Evolutionary conservation across 2,888 invertebrate species (phyloP), one percentile per base, ranked within the genome.

Genomic region (Thecocarcelia acutangulata): DNA sequence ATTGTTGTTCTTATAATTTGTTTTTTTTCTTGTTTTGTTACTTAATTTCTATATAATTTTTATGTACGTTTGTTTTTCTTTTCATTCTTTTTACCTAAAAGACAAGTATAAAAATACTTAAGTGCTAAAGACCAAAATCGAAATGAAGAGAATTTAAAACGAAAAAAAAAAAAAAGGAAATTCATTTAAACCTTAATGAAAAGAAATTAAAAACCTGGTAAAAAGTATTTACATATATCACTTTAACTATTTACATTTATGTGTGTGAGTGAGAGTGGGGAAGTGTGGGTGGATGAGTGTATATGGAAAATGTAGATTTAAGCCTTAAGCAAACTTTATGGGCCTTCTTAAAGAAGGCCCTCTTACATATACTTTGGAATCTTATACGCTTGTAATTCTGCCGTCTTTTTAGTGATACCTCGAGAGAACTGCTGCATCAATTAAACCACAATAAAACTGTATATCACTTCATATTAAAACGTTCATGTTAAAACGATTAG

Each of bases 21-120:
- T 37, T 24, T 56, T 33, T 52, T 56, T 56, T 64, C 12, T 21
- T 24, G 58, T 42, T 48, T 21, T 58, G 21, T 56, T 56, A 5
- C 28, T 21, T 58, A 28, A 33, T 52, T 37, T 52, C 28, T 78
- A 66, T 17, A 9, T 15, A 50, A 19, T 66, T 66, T 46, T 52
- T 37, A 21, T 66, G 2, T 48, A 54, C 28, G 19, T 58, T 42
- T 59, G 50, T 50, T 58, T 74, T 46, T 58, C 56, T 72, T 68
- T 13, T 54, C 17, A 48, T 46, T 61, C 56, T 44, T 52, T 79
- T 72, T 73, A 63, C 75, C 73, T 76, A 83, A 75, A 73, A 80
- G 74, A 79, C 80, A 84, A 85, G 85, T 85, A 85, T 83, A 85
- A 85, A 85, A 85, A 85, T 85, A 84, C 84, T 84, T 85, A 85